Percentiles rank a stretch among this genome's conserved stretches.
Conservation (phyloP, 2,888 invertebrate species). For the Synanthedon andrenaeformis region DNA sequence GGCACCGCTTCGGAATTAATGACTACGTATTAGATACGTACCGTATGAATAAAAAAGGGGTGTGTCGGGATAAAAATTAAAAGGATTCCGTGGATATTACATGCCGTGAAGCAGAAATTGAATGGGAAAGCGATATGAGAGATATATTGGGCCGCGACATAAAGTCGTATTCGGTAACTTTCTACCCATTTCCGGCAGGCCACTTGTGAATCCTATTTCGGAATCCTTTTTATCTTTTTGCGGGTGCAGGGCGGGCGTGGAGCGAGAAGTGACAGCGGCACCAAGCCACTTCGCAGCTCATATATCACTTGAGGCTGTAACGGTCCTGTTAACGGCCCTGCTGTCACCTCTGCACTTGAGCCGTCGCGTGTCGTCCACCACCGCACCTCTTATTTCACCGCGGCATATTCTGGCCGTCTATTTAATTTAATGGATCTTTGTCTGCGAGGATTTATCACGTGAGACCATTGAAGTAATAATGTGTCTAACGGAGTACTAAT, state of each 20-base stretch:
- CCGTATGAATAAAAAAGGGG: constrained; percentile 43
- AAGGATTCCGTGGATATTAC: constrained; percentile 56
- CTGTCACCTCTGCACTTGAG: constrained; percentile 57
- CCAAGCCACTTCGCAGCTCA: constrained; percentile 65
- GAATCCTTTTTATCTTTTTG: constrained; percentile 67
- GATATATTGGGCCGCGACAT: constrained; percentile 64
- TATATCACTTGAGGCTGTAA: constrained; percentile 63
- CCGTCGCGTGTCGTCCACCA: constrained; percentile 22
- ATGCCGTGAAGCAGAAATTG: constrained; percentile 66
- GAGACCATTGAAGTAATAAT: background rate
- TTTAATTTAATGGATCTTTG: constrained; percentile 5
- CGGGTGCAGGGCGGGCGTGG: constrained; percentile 35
- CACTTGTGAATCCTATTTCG: constrained; percentile 68
- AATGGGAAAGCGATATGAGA: constrained; percentile 51
- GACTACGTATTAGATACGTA: constrained; percentile 13
- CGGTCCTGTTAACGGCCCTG: constrained; percentile 57
- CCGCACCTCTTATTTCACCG: constrained; percentile 1
- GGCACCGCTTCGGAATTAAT: constrained; percentile 31
- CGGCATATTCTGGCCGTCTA: background rate
- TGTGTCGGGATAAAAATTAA: constrained; percentile 41
- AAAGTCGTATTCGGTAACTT: constrained; percentile 62
- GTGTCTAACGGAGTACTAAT: too few species aligned
- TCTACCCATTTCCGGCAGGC: constrained; percentile 64
- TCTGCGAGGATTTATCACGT: constrained; percentile 5
- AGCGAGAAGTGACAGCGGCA: constrained; percentile 63